Evolutionary conservation across 2,888 invertebrate genomes (phyloP), one percentile per base, ranked within the genome.

Genomic region (Brassicogethes aeneus): DNA sequence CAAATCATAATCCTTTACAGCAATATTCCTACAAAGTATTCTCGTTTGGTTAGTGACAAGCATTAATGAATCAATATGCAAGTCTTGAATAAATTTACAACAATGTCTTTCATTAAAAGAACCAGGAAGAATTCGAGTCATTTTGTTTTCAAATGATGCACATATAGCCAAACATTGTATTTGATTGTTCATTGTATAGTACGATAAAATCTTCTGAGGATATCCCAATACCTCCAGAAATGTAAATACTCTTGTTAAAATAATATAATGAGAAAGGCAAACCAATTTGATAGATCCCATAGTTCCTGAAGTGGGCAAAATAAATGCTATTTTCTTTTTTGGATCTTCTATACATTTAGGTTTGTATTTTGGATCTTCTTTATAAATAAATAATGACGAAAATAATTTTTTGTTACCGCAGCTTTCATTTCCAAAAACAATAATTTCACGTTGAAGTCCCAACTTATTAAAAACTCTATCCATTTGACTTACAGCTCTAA

Each of bases 11-110:
- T 23, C 62, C 48, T 54, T 56, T 12, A 57, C 41, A 7, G 60
- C 57, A 1, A 54, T 52, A 43, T 61, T 52, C 7, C 49, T 50
- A 2, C 50, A 46, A n/a, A 64, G 36, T 17, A 51, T 55, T 34
- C 57, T 39, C 1, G 61, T 59, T 15, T 54, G 48, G 15, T 58
- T 54, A 1, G 61, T 59, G 3, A 57, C 54, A 5, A 63, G 42
- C 29, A 62, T 47, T 2, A 55, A 54, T 23, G 47, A 39, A 34
- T 61, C 61, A 15, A 64, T 54, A 7, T 53, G 45, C 39, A 62
- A 52, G 46, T 64, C 63, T 29, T 64, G 60, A 3, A 64, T 59
- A 16, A 60, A 43, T 34, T 59, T 60, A 39, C 61, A 63, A 10
- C 58, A 57, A 10, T 39, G 44, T 33, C 62, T 46, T 40, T 61